Conservation (phyloP, 2,113 vertebrate genomes). For the Anthoscopus minutus region DNA sequence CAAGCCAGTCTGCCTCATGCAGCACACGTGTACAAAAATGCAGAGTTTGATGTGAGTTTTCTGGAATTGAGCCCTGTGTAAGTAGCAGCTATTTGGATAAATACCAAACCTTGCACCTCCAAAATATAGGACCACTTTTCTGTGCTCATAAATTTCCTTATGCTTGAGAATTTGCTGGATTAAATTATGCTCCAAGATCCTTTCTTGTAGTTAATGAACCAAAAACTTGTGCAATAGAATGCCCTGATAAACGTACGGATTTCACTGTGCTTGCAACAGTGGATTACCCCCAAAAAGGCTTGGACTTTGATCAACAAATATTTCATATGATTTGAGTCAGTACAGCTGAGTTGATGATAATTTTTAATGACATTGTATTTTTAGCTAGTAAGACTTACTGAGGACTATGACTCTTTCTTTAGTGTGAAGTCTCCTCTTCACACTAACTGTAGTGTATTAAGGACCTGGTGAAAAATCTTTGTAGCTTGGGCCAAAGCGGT, state of each 20-base stretch:
- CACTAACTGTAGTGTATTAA: not conserved
- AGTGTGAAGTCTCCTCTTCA: not conserved
- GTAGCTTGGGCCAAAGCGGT: not conserved
- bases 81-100: not conserved
- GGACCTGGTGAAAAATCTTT: not conserved
- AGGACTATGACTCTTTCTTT: not conserved
- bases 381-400: not conserved
- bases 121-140: not conserved
- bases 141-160: not conserved
- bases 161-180: not conserved
- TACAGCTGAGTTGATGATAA: not conserved
- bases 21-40: rapidly evolving
- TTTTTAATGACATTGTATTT: not conserved
- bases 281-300: not conserved
- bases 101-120: not conserved
- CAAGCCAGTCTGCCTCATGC: not conserved
- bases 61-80: not conserved
- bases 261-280: not conserved
- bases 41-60: not conserved
- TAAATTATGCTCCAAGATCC: not conserved
- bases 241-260: not conserved
- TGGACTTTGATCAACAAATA: not conserved
- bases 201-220: not conserved
- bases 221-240: not conserved
- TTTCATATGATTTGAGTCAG: not conserved